A percentile compares a stretch with the other conserved stretches of the same genome.
These are phyloP conservation scores for Drosophila quinaria DNA, from an alignment of 2,888 invertebrate species.

Conservation along the genomic window DNA sequence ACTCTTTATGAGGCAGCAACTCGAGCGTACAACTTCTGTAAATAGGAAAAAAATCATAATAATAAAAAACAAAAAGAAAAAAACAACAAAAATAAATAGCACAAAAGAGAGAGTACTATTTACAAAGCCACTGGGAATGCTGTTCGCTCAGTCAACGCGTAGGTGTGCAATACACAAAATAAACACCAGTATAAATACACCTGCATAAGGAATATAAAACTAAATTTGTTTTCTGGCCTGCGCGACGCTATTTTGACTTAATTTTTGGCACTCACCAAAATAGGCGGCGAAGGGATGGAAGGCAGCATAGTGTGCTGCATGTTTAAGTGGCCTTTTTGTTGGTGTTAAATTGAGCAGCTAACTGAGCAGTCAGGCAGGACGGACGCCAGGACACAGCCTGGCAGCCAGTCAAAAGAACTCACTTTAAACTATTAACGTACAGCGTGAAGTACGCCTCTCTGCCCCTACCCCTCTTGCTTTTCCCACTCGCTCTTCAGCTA, in stretches of 20 bases:
- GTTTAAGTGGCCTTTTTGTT: conserved; percentile 73
- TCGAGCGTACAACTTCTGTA: conserved; percentile 50
- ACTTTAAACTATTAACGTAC: conserved; percentile 71
- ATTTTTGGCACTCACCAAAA: conserved; percentile 63
- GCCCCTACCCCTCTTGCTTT: not conserved
- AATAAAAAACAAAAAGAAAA: conserved; percentile 20
- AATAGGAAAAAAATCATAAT: conserved; percentile 53
- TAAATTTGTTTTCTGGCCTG: conserved; percentile 52
- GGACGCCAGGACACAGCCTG: conserved; percentile 29
- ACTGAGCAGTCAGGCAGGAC: conserved; percentile 36
- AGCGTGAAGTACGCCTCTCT: conserved; percentile 9
- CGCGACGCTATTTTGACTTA: conserved; percentile 55
- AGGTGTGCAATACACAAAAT: conserved; percentile 61
- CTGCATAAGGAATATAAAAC: conserved; percentile 52
- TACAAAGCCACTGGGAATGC: conserved; percentile 10
- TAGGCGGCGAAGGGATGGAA: not conserved
- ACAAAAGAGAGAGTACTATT: conserved; percentile 1
- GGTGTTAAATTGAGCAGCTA: conserved; percentile 76
- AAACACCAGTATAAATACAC: conserved; percentile 50
- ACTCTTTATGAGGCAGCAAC: conserved; percentile 47
- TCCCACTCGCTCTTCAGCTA: conserved; percentile 45
- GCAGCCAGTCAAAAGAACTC: conserved; percentile 65
- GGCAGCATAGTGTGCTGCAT: conserved; percentile 30
- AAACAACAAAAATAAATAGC: not conserved
- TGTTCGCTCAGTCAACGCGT: conserved; percentile 14